phyloP scores from a whole-genome alignment of 2,113 vertebrate species.

The Cochlearius cochlearius region DNA sequence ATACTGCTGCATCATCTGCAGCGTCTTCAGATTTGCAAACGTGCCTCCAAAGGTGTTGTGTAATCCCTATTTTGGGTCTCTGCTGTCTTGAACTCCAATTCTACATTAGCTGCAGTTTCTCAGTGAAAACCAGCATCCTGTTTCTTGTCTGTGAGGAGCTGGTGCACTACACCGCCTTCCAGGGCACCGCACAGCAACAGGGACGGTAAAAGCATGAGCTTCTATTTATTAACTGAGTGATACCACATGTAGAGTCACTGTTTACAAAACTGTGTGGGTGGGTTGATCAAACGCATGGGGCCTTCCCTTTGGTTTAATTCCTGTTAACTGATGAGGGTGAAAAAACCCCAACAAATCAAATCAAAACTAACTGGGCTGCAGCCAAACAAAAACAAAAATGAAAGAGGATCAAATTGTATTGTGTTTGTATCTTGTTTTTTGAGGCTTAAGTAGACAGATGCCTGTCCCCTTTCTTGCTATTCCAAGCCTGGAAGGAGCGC shows the following conservation, averaged over 20 bases:
- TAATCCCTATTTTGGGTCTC: background rate
- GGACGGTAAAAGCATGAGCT: conserved; percentile 18
- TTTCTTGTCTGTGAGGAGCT: background rate
- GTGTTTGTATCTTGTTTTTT: background rate
- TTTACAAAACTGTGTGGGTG: conserved; percentile 67
- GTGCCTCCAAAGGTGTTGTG: background rate
- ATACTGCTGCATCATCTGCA: background rate
- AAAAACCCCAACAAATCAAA: background rate
- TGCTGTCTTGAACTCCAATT: background rate
- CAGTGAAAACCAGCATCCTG: background rate
- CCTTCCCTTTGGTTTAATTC: conserved; percentile 44
- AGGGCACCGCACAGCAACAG: conserved; percentile 11
- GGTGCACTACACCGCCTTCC: background rate
- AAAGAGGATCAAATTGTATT: background rate
- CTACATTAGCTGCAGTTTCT: background rate
- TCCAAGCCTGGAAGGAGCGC: background rate
- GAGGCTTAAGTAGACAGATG: background rate
- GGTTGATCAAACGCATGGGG: conserved; percentile 38
- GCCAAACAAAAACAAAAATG: background rate
- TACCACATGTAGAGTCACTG: conserved; percentile 64
- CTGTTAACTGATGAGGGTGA: conserved; percentile 39
- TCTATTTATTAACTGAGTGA: conserved; percentile 64
- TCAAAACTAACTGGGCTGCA: background rate
- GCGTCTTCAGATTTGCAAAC: background rate
- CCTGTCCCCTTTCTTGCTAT: background rate